A percentile compares a stretch with the other conserved stretches of the same genome.
These are phyloP conservation scores for Dendrolimus kikuchii DNA, from an alignment of 1,140 invertebrate species.

Conservation along the genomic window DNA sequence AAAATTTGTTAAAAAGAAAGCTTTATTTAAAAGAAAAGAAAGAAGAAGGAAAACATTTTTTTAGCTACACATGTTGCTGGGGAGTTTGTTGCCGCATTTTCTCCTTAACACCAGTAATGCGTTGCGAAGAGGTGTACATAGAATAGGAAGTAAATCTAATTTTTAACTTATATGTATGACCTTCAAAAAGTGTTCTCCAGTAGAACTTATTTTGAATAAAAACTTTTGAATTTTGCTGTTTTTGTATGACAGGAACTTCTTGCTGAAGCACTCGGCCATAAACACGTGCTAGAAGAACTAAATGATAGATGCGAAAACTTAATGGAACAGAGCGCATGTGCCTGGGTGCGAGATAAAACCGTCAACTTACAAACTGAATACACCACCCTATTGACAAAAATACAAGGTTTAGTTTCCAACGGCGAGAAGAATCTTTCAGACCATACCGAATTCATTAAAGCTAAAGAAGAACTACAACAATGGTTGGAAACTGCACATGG, in stretches of 20 bases:
- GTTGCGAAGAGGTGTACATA: too few species aligned
- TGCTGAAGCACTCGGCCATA: slow-evolving; percentile 83
- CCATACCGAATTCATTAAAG: slow-evolving; percentile 90
- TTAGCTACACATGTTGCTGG: too few species aligned
- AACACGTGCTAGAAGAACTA: slow-evolving; percentile 84
- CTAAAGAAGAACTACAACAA: slow-evolving; percentile 84
- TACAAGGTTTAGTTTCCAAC: slow-evolving; percentile 85
- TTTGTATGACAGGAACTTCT: slow-evolving; percentile 74
- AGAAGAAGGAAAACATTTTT: too few species aligned
- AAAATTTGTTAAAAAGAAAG: too few species aligned
- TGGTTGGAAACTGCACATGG: slow-evolving; percentile 87
- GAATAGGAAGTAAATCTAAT: too few species aligned
- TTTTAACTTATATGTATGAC: too few species aligned
- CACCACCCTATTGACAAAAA: slow-evolving; percentile 81
- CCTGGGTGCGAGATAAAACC: slow-evolving; percentile 87
- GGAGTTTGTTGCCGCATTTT: too few species aligned
- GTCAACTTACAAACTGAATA: slow-evolving; percentile 88
- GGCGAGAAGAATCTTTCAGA: slow-evolving; percentile 92
- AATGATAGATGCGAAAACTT: slow-evolving; percentile 90
- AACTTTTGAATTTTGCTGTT: slow-evolving; percentile 1
- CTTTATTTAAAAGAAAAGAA: too few species aligned
- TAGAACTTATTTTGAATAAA: too few species aligned
- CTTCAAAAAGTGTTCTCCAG: too few species aligned
- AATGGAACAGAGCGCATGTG: slow-evolving; percentile 88
- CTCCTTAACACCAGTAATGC: too few species aligned